Evolutionary conservation across 2,113 vertebrate genomes (phyloP).

Genomic region (Hippoglossus stenolepis): DNA sequence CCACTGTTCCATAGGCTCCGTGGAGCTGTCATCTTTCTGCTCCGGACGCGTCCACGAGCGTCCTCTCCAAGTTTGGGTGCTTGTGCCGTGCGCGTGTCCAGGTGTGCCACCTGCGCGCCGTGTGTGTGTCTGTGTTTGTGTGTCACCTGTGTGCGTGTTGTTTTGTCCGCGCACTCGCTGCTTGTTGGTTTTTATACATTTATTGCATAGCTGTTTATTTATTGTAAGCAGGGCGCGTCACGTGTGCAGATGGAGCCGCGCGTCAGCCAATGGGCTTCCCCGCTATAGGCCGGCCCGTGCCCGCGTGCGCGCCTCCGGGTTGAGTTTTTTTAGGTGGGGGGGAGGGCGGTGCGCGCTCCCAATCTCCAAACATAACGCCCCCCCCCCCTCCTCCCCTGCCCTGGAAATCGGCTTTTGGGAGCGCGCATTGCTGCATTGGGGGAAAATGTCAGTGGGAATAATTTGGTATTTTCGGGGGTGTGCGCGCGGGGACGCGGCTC

Average conservation of each 20-base stretch:
- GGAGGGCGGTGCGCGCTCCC: slow-evolving; percentile 70
- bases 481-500: neutral
- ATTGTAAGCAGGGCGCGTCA: slow-evolving; percentile 81
- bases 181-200: slow-evolving; percentile 1
- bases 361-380: slow-evolving; percentile 63
- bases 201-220: slow-evolving; percentile 82
- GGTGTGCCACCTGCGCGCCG: neutral
- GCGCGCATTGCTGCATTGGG: slow-evolving; percentile 84
- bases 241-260: slow-evolving; percentile 77
- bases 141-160: neutral
- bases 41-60: too few relatives aligned
- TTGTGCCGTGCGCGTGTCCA: neutral
- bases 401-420: slow-evolving; percentile 74
- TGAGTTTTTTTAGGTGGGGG: slow-evolving; percentile 56
- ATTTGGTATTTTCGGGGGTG: slow-evolving; percentile 68
- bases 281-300: slow-evolving; percentile 62
- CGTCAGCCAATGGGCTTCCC: slow-evolving; percentile 68
- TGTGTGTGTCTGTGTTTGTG: neutral
- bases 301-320: slow-evolving; percentile 67
- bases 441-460: slow-evolving; percentile 74
- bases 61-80: too few relatives aligned
- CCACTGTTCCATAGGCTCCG: too few relatives aligned
- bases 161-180: neutral
- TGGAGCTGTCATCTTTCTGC: too few relatives aligned
- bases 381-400: slow-evolving; percentile 50